Conservation (phyloP, 2,113 vertebrate species). For the Felis chaus region DNA sequence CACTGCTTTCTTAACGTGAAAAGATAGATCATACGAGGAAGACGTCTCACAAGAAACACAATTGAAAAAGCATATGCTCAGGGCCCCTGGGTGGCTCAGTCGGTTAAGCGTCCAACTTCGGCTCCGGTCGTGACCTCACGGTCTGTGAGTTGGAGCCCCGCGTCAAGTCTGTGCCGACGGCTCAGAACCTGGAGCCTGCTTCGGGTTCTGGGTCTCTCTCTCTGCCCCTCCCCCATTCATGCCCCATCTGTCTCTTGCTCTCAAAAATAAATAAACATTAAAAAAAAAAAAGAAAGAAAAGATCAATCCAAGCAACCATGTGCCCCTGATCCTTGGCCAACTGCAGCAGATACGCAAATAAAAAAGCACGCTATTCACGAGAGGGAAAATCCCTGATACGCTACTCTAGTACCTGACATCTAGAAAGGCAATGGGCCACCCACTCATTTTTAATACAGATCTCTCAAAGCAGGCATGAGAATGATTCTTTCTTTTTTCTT, state of each 20-base stretch:
- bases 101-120: too few species aligned
- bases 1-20: not conserved
- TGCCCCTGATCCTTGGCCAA: not conserved
- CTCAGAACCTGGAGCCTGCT: too few species aligned
- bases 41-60: not conserved
- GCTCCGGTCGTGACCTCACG: too few species aligned
- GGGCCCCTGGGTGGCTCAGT: too few species aligned
- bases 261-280: too few species aligned
- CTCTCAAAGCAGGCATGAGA: not conserved
- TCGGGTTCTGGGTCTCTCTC: too few species aligned
- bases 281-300: not conserved
- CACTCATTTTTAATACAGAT: slow-evolving; percentile 9
- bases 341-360: not conserved
- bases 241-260: too few species aligned
- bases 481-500: not conserved
- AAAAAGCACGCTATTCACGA: not conserved
- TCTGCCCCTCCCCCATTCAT: too few species aligned
- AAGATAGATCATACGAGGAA: not conserved
- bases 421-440: not conserved
- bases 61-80: too few species aligned
- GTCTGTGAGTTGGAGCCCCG: too few species aligned
- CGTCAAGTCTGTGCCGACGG: too few species aligned
- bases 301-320: not conserved
- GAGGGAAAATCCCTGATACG: not conserved
- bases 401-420: not conserved